These are phyloP conservation scores for Rhincodon typus DNA, from an alignment of 2,797 vertebrate genomes.

Conservation along the genomic window DNA sequence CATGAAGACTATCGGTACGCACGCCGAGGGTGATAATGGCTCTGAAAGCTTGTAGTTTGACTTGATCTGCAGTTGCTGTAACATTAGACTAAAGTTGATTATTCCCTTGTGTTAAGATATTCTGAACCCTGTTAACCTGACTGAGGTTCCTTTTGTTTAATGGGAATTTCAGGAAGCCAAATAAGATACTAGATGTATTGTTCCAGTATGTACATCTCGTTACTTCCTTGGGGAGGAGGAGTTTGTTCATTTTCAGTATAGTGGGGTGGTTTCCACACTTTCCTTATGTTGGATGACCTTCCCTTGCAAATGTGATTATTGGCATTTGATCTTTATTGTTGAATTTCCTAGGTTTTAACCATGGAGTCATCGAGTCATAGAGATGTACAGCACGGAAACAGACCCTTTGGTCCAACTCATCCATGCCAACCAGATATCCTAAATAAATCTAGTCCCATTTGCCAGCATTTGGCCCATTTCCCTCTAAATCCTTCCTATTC, in stretches of 20 bases:
- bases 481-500: too few species aligned
- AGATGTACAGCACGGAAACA: too few species aligned
- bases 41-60: background rate
- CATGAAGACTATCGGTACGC: background rate
- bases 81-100: background rate
- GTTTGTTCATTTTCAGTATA: background rate
- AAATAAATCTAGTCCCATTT: too few species aligned
- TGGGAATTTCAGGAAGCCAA: background rate
- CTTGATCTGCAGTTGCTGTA: background rate
- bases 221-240: background rate
- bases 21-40: too few species aligned
- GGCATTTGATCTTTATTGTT: background rate
- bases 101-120: too few species aligned
- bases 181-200: background rate
- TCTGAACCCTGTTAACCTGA: background rate
- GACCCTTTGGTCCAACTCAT: too few species aligned
- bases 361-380: background rate
- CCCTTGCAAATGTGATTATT: background rate
- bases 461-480: too few species aligned
- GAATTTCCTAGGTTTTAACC: background rate
- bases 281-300: background rate
- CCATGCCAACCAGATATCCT: too few species aligned
- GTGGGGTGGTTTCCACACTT: background rate
- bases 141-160: background rate
- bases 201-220: background rate